Evolutionary conservation across 2,888 invertebrate species (phyloP), one percentile per base, ranked within the genome.

Genomic region (Ischnus inquisitorius): DNA sequence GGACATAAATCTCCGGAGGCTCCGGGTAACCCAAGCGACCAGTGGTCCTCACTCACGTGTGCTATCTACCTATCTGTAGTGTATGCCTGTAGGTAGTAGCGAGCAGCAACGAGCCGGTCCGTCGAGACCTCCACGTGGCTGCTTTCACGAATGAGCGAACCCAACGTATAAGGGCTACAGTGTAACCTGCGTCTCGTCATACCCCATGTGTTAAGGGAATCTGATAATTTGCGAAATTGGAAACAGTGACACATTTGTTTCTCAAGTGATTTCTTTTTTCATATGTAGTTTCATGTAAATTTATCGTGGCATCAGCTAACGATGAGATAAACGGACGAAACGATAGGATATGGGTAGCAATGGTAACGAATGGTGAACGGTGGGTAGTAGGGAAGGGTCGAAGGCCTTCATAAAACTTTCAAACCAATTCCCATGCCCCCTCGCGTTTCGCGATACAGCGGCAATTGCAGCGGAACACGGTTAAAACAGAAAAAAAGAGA

Each of bases 1-100:
- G 92, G 89, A 88, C 92, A 93, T 92, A 92, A 92, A 92, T 92
- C 91, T 91, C 89, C 82, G 84, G 89, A 88, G 88, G 85, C 85
- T 85, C 85, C 83, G 82, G 71, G 78, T 68, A 80, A 83, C 74
- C 80, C 43, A 51, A 77, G 72, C 82, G 74, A 79, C 62, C 84
- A 83, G 83, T 78, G 87, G 85, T 82, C 72, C 86, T 87, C 83
- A 78, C 82, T 86, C 85, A 79, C 76, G 57, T 75, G 68, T 8
- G 34, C 71, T 54, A n/a, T 54, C 57, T 64, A 57, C 14, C 65
- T 68, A 43, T 51, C n/a, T 19, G 39, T 16, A 25, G 43, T 62
- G 62, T 74, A 60, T 74, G 46, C 25, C 43, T 28, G 46, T 28
- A 28, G 16, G 51, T 25, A 12, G 39, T 25, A 25, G 71, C 57